A percentile compares a stretch with the other conserved stretches of the same genome.
These are phyloP conservation scores for Pempheris klunzingeri DNA, from an alignment of 2,797 vertebrate species.

Conservation along the genomic window DNA sequence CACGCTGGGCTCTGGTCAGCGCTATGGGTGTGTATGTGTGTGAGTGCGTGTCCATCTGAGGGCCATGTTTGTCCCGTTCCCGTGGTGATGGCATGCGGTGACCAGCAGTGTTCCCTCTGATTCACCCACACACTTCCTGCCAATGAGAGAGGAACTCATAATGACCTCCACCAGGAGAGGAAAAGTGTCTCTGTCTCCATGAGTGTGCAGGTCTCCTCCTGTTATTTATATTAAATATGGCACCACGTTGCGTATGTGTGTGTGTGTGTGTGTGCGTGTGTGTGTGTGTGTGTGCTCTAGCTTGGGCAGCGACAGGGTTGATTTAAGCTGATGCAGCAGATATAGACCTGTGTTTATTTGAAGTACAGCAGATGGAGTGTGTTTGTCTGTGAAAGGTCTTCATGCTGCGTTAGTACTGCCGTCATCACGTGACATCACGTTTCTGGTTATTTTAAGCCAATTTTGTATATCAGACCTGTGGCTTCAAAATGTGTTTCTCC, in stretches of 20 bases:
- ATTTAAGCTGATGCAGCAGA: conserved; percentile 68
- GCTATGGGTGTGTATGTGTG: conserved; percentile 8
- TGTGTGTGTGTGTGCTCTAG: neutral
- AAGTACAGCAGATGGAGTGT: conserved; percentile 65
- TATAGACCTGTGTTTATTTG: conserved; percentile 64
- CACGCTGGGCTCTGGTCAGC: conserved; percentile 64
- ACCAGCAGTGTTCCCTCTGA: conserved; percentile 69
- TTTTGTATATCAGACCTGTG: conserved; percentile 24
- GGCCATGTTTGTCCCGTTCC: conserved; percentile 64
- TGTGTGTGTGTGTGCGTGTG: conserved; percentile 2
- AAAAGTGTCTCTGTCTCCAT: conserved; percentile 41
- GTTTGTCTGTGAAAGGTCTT: conserved; percentile 47
- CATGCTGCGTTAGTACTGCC: conserved; percentile 41
- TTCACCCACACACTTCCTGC: conserved; percentile 70
- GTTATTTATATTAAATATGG: conserved; percentile 69
- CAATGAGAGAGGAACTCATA: conserved; percentile 60
- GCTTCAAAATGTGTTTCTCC: conserved; percentile 1
- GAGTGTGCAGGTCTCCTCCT: conserved; percentile 60
- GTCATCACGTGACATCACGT: conserved; percentile 13
- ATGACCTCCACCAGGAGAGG: conserved; percentile 69
- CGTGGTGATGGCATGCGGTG: conserved; percentile 53
- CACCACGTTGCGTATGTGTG: conserved; percentile 2
- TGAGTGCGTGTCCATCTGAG: conserved; percentile 54
- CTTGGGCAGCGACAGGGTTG: conserved; percentile 2
- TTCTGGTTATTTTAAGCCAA: conserved; percentile 36